A percentile compares a stretch with the other conserved stretches of the same genome.
These are phyloP conservation scores for Pogonognathellus flavescens DNA, from an alignment of 1,140 invertebrate species.

Conservation along the genomic window DNA sequence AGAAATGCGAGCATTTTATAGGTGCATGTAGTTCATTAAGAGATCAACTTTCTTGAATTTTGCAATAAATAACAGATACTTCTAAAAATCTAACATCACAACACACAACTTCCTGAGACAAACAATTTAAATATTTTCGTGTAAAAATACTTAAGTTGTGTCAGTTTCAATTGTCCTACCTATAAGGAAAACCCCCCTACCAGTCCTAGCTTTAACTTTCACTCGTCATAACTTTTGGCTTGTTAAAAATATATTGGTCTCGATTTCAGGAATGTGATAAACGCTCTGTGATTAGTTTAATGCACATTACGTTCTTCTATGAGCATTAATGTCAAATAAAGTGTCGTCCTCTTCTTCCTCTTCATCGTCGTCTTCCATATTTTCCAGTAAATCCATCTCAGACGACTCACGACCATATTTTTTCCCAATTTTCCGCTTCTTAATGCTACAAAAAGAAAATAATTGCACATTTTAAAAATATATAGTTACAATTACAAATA, in stretches of 20 bases:
- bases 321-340: constrained; percentile 51
- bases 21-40: too few species aligned
- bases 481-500: not conserved
- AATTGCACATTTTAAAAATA: not conserved
- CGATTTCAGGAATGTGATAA: not conserved
- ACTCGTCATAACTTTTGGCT: too few species aligned
- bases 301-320: constrained; percentile 19
- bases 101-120: too few species aligned
- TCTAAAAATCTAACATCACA: too few species aligned
- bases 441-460: constrained; percentile 16
- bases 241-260: not conserved
- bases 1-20: too few species aligned
- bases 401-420: constrained; percentile 54
- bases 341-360: constrained; percentile 58
- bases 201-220: too few species aligned
- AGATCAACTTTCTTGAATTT: too few species aligned
- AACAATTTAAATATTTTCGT: too few species aligned
- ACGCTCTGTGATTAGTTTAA: not conserved
- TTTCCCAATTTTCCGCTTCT: constrained; percentile 30
- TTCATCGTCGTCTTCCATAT: constrained; percentile 48
- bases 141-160: too few species aligned
- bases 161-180: too few species aligned
- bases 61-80: too few species aligned
- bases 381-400: constrained; percentile 57
- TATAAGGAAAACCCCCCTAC: too few species aligned